A percentile compares a stretch with the other conserved stretches of the same genome.
Evolutionary conservation across 2,797 vertebrate genomes (phyloP).

Genomic region (Peromyscus nudipes): DNA sequence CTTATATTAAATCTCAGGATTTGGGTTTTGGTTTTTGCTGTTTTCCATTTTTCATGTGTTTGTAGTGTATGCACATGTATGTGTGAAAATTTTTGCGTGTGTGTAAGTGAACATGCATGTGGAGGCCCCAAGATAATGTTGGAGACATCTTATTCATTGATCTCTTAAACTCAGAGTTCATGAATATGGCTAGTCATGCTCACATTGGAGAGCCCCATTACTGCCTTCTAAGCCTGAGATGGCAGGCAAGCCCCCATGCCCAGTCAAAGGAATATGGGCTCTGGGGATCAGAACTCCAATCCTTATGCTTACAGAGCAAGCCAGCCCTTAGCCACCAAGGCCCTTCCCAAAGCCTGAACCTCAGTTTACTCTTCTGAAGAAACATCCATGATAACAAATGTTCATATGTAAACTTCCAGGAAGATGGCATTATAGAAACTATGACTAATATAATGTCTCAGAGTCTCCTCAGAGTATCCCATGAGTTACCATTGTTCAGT

Average conservation of each 20-base stretch:
- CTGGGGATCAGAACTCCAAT: neutral
- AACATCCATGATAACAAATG: neutral
- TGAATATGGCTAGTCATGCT: neutral
- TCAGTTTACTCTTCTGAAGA: constrained; percentile 4
- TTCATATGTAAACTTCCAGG: neutral
- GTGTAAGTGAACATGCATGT: neutral
- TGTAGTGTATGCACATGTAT: neutral
- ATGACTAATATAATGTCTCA: neutral
- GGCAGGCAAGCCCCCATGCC: neutral
- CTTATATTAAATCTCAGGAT: neutral
- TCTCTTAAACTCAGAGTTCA: neutral
- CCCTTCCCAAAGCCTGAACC: neutral
- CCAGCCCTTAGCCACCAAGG: neutral
- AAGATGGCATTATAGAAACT: neutral
- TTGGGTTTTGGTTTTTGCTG: neutral
- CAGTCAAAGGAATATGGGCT: neutral
- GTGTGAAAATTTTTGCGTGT: neutral
- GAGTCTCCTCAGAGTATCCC: neutral
- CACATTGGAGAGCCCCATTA: neutral
- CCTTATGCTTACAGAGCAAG: neutral
- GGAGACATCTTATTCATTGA: neutral
- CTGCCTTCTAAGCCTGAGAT: neutral
- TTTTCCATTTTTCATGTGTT: neutral
- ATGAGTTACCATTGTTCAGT: neutral
- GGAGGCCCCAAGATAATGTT: neutral